Evolutionary conservation across 1,140 invertebrate species (phyloP).

Genomic region (Heterodera carotae): DNA sequence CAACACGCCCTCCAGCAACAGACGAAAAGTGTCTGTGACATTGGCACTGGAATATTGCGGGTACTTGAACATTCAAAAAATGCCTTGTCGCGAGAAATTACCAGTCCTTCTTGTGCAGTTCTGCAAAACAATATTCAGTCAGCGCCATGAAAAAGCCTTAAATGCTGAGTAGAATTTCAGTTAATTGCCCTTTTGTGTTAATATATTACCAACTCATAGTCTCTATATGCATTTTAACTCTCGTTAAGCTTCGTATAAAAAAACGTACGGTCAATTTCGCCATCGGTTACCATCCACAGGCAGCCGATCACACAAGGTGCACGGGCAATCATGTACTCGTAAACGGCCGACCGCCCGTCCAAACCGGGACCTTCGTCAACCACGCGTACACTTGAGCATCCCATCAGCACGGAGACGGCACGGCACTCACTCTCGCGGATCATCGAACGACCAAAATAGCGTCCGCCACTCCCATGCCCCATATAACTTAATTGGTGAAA

Average conservation of each 20-base stretch:
- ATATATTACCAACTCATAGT: too few species aligned
- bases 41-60: background rate
- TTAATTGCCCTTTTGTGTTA: too few species aligned
- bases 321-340: slow-evolving; percentile 56
- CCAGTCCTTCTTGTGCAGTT: slow-evolving; percentile 9
- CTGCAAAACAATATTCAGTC: slow-evolving; percentile 42
- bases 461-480: slow-evolving; percentile 56
- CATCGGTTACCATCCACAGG: slow-evolving; percentile 62
- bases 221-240: too few species aligned
- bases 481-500: slow-evolving; percentile 49
- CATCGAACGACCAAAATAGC: slow-evolving; percentile 46
- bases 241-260: too few species aligned
- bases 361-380: slow-evolving; percentile 48
- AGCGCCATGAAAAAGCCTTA: slow-evolving; percentile 53
- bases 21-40: slow-evolving; percentile 35
- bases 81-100: slow-evolving; percentile 4
- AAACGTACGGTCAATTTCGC: slow-evolving; percentile 45
- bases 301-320: slow-evolving; percentile 60
- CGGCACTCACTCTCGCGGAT: slow-evolving; percentile 47
- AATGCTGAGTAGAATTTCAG: too few species aligned
- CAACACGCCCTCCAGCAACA: slow-evolving; percentile 50
- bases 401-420: slow-evolving; percentile 57
- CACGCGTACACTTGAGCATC: slow-evolving; percentile 57
- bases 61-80: slow-evolving; percentile 6
- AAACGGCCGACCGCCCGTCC: slow-evolving; percentile 51